phyloP scores from a whole-genome alignment of 2,888 invertebrate genomes.

The Gryllus longicercus region DNA sequence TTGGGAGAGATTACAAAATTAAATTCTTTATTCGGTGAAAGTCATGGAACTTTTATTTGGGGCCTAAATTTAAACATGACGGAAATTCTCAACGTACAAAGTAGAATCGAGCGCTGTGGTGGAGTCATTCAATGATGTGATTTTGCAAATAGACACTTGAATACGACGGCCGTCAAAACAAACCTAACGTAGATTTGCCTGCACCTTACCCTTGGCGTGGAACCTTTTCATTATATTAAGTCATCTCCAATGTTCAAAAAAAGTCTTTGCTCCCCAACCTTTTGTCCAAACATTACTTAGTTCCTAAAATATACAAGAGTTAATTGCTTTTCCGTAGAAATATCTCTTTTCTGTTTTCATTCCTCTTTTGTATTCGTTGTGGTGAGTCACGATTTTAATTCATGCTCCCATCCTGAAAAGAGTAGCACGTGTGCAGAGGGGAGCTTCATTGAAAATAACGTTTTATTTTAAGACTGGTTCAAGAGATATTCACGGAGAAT shows the following conservation, averaged over 20 bases:
- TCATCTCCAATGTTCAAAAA: not conserved
- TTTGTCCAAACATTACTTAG: not conserved
- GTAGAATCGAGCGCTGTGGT: too few species aligned
- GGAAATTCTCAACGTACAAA: too few species aligned
- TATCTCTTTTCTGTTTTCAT: not conserved
- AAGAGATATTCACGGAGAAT: too few species aligned
- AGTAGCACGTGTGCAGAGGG: too few species aligned
- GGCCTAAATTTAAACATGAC: too few species aligned
- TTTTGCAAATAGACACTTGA: too few species aligned
- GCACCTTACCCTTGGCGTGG: too few species aligned
- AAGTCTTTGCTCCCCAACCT: not conserved
- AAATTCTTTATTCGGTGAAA: not conserved
- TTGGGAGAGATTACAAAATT: not conserved
- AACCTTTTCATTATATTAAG: slow-evolving; percentile 3
- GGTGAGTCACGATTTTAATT: not conserved
- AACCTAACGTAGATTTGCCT: too few species aligned
- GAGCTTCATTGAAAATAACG: too few species aligned
- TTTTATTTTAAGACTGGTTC: too few species aligned
- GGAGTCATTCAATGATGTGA: too few species aligned
- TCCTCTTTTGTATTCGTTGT: not conserved
- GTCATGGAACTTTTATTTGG: not conserved
- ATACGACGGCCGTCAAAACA: too few species aligned
- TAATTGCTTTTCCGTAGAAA: not conserved
- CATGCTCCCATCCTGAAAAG: not conserved
- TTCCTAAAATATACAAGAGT: not conserved